Percentiles rank a stretch among this genome's conserved stretches.
phyloP scores from a whole-genome alignment of 1,140 invertebrate genomes.

The Drosophila bifasciata region DNA sequence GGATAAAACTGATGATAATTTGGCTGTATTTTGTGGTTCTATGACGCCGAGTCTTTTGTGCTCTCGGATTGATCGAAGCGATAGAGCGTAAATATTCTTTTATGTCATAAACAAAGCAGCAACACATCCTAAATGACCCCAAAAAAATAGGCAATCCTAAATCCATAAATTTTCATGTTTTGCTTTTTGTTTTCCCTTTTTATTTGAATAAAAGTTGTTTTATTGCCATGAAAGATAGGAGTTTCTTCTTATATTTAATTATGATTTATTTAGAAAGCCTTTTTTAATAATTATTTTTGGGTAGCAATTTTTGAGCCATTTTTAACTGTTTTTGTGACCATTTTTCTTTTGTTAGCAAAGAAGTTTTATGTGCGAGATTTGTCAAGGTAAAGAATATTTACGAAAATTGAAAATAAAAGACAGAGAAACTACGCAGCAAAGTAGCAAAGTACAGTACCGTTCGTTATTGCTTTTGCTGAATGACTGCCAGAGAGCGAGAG shows the following conservation, averaged over 20 bases:
- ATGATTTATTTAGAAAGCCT: conserved; percentile 3
- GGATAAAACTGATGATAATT: conserved; percentile 52
- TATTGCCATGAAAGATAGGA: conserved; percentile 12
- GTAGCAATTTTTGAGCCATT: too few species aligned
- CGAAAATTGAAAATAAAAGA: too few species aligned
- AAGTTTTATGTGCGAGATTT: too few species aligned
- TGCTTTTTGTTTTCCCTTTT: conserved; percentile 16
- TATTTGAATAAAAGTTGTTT: conserved; percentile 25
- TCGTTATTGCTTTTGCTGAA: too few species aligned
- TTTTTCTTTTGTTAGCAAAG: too few species aligned
- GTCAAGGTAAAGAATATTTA: too few species aligned
- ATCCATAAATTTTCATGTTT: conserved; percentile 13
- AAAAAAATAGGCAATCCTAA: conserved; percentile 11
- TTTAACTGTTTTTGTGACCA: not conserved
- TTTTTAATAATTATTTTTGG: not conserved
- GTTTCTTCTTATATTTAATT: conserved; percentile 18
- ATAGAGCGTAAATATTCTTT: conserved; percentile 5
- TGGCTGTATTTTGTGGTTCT: conserved; percentile 20
- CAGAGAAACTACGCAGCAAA: too few species aligned
- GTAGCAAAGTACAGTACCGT: too few species aligned
- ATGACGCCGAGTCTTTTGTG: conserved; percentile 7
- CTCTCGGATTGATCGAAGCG: not conserved
- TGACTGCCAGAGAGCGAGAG: too few species aligned
- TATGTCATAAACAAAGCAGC: not conserved
- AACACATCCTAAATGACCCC: not conserved